These are phyloP conservation scores for Myiotriccus ornatus DNA, from an alignment of 2,797 vertebrate genomes.

Conservation along the genomic window DNA sequence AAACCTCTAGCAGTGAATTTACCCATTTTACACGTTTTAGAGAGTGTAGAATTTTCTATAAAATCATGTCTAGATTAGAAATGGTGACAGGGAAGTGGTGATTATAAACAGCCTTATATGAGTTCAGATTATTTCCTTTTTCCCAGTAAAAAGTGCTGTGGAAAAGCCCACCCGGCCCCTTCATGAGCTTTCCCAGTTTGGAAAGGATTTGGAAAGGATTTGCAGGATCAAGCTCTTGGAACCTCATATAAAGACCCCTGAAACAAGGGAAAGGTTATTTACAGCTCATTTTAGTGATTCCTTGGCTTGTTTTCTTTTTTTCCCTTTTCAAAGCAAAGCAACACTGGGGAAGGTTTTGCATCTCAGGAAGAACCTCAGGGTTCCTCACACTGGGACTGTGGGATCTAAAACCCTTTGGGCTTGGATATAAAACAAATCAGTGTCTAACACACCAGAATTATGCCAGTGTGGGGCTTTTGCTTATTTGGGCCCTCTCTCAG, in stretches of 20 bases:
- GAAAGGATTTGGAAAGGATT: neutral
- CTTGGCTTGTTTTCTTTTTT: neutral
- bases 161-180: neutral
- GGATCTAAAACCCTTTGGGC: neutral
- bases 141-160: neutral
- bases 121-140: neutral
- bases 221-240: neutral
- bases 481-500: neutral
- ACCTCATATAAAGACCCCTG: neutral
- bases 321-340: neutral
- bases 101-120: neutral
- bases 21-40: neutral
- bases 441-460: accelerated
- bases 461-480: neutral
- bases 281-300: neutral
- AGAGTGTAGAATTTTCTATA: neutral
- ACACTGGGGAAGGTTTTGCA: neutral
- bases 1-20: neutral
- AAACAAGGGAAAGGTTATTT: neutral
- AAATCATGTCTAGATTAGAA: neutral
- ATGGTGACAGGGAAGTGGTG: neutral
- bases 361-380: neutral
- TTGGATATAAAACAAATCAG: neutral
- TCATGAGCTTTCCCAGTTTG: neutral
- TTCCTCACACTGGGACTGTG: neutral